Percentiles rank a stretch among this genome's conserved stretches.
Evolutionary conservation across 2,113 vertebrate species (phyloP).

Genomic region (Jaculus jaculus): DNA sequence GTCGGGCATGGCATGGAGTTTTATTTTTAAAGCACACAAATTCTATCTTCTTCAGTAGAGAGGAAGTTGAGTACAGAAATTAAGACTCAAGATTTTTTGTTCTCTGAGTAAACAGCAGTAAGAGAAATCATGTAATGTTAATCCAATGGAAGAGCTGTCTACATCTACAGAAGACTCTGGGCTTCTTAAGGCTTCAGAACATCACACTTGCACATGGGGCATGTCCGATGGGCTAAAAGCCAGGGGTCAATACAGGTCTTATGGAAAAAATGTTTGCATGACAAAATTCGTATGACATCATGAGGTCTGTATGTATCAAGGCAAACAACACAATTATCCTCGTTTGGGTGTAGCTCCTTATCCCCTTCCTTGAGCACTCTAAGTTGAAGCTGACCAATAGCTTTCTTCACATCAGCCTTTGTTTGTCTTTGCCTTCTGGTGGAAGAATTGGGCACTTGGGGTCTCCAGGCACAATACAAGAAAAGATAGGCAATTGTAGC

Average conservation of each 20-base stretch:
- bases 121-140: constrained; percentile 7
- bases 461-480: constrained; percentile 67
- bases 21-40: constrained; percentile 73
- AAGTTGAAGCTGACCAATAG: constrained; percentile 63
- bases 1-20: constrained; percentile 36
- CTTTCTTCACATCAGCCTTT: constrained; percentile 72
- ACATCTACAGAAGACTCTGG: constrained; percentile 46
- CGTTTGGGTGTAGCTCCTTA: constrained; percentile 67
- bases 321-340: constrained; percentile 57
- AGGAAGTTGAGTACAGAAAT: neutral
- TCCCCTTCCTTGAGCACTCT: constrained; percentile 73
- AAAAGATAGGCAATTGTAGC: constrained; percentile 79
- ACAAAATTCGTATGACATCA: constrained; percentile 69
- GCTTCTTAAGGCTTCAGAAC: constrained; percentile 83
- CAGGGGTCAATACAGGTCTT: constrained; percentile 86
- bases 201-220: constrained; percentile 86
- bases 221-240: constrained; percentile 84
- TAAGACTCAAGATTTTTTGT: constrained; percentile 48
- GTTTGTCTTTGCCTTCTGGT: constrained; percentile 44
- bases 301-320: constrained; percentile 70
- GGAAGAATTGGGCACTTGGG: neutral
- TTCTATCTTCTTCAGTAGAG: constrained; percentile 8
- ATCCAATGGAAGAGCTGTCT: constrained; percentile 37
- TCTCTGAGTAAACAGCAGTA: constrained; percentile 3
- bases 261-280: constrained; percentile 84